Conservation (phyloP, 2,888 invertebrate species). For the Axea sp. region DNA sequence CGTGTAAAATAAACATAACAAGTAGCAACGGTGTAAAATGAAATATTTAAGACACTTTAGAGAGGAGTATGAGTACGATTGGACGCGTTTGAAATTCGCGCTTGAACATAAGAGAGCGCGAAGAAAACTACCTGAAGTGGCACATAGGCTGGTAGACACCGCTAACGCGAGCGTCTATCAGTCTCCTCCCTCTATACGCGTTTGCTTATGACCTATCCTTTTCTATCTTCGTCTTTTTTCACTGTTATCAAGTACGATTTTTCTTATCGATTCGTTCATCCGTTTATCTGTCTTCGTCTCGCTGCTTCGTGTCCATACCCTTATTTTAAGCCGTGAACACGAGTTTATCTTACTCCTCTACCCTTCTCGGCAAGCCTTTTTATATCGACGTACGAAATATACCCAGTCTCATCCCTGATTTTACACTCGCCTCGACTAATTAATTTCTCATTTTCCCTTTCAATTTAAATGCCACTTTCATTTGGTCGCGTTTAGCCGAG, state of each 20-base stretch:
- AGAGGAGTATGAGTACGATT: too few species aligned
- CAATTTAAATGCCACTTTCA: too few species aligned
- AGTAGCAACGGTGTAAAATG: too few species aligned
- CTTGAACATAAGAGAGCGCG: slow-evolving; percentile 3
- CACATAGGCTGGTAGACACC: background rate
- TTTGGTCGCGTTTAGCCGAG: too few species aligned
- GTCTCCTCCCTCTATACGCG: slow-evolving; percentile 13
- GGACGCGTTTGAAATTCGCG: slow-evolving; percentile 23
- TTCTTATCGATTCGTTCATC: slow-evolving; percentile 4
- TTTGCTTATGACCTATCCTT: slow-evolving; percentile 6
- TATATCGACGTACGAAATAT: slow-evolving; percentile 4
- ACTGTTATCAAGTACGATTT: background rate
- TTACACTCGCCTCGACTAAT: too few species aligned
- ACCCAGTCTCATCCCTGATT: background rate
- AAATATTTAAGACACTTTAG: too few species aligned
- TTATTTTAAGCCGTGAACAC: slow-evolving; percentile 19
- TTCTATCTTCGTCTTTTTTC: background rate
- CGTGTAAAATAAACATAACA: too few species aligned
- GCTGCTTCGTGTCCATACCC: slow-evolving; percentile 12
- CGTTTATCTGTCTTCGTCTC: slow-evolving; percentile 16
- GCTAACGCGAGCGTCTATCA: slow-evolving; percentile 6
- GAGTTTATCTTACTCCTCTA: slow-evolving; percentile 19
- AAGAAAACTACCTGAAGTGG: background rate
- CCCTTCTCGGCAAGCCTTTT: slow-evolving; percentile 3
- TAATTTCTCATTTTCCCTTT: too few species aligned